These are phyloP conservation scores for Spheniscus humboldti DNA, from an alignment of 2,797 vertebrate species.

Conservation along the genomic window DNA sequence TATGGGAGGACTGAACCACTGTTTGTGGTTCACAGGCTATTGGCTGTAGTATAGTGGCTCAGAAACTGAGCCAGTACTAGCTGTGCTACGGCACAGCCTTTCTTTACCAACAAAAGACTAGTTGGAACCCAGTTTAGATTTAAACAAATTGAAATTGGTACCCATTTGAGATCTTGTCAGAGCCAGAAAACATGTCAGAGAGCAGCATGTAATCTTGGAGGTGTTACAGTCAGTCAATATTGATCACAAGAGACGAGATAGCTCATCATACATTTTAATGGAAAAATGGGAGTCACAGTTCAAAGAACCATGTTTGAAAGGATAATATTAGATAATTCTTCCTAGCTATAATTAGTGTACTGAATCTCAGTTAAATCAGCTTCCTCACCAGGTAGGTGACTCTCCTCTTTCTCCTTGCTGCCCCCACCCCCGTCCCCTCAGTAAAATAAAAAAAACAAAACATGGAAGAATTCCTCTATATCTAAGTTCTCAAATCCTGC, in stretches of 20 bases:
- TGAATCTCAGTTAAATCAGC: background rate
- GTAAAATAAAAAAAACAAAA: background rate
- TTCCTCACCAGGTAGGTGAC: background rate
- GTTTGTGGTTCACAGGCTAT: background rate
- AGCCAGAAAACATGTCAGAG: slow-evolving; percentile 34
- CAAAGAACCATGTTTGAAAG: background rate
- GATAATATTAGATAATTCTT: background rate
- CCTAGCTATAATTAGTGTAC: background rate
- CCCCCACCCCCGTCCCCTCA: fast-evolving
- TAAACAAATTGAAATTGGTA: slow-evolving; percentile 50
- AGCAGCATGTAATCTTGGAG: slow-evolving; percentile 4
- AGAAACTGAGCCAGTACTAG: background rate
- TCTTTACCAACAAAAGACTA: background rate
- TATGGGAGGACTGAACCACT: background rate
- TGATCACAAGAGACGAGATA: background rate
- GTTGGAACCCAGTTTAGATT: slow-evolving; percentile 33
- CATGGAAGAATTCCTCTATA: background rate
- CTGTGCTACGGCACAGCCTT: background rate
- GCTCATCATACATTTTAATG: background rate
- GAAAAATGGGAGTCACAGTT: background rate
- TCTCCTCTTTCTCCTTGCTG: background rate
- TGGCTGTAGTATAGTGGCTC: background rate
- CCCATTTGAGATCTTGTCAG: slow-evolving; percentile 36
- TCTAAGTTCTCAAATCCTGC: background rate
- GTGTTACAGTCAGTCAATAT: background rate